Evolutionary conservation across 1,140 invertebrate genomes (phyloP).

Genomic region (Ericerus pela): DNA sequence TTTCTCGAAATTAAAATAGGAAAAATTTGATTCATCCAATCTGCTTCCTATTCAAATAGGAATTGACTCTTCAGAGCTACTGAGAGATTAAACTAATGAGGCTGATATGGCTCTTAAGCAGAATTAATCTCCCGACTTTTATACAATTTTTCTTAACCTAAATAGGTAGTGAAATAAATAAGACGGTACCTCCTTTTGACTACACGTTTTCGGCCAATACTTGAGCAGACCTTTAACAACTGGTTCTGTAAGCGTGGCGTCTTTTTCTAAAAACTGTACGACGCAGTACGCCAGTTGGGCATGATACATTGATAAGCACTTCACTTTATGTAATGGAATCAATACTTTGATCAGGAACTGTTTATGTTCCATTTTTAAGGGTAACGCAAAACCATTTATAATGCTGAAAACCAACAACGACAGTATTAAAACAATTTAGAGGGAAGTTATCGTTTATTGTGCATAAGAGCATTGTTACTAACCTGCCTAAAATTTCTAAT

Average conservation of each 20-base stretch:
- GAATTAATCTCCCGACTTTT: too few relatives aligned
- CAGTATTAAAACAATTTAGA: not conserved
- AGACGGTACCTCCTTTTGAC: slow-evolving; percentile 83
- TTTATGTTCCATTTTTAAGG: slow-evolving; percentile 92
- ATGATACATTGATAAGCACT: slow-evolving; percentile 82
- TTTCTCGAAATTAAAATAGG: too few relatives aligned
- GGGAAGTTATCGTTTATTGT: not conserved
- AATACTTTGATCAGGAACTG: slow-evolving; percentile 96
- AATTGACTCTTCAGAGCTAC: too few relatives aligned
- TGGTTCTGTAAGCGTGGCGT: slow-evolving; percentile 87
- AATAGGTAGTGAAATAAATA: too few relatives aligned
- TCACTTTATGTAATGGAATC: slow-evolving; percentile 81
- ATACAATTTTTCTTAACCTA: too few relatives aligned
- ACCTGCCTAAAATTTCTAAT: slow-evolving; percentile 92
- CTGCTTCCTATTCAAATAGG: too few relatives aligned
- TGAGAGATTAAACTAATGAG: too few relatives aligned
- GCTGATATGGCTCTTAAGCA: too few relatives aligned
- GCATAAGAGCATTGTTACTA: slow-evolving; percentile 7
- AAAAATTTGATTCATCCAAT: too few relatives aligned
- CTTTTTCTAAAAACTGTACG: slow-evolving; percentile 99
- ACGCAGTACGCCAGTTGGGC: slow-evolving; percentile 98
- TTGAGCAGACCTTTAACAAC: slow-evolving; percentile 92
- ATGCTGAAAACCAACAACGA: slow-evolving; percentile 49
- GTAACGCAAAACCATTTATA: slow-evolving; percentile 97
- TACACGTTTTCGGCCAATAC: slow-evolving; percentile 98